These are phyloP conservation scores for Volucella bombylans DNA, from an alignment of 2,888 invertebrate genomes.

Conservation along the genomic window DNA sequence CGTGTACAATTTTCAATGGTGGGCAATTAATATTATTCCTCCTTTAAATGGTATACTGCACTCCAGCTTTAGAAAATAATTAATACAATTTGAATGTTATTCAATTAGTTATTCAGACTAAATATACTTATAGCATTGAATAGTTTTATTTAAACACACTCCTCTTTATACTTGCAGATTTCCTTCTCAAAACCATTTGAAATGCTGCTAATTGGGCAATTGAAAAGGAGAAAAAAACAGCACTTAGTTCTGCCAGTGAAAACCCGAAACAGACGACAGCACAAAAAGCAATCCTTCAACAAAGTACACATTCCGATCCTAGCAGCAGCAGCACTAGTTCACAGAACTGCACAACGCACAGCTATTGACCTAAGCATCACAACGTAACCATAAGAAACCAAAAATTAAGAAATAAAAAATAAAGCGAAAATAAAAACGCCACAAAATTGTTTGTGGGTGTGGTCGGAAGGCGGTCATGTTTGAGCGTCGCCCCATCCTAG, in stretches of 20 bases:
- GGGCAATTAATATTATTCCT: no score
- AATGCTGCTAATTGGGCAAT: constrained; percentile 72
- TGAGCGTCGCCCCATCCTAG: constrained; percentile 81
- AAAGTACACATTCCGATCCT: constrained; percentile 59
- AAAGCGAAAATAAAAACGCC: constrained; percentile 17
- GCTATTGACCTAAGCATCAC: constrained; percentile 1
- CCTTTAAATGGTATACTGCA: no score
- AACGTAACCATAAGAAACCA: constrained; percentile 18
- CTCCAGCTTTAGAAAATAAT: no score
- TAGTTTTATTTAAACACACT: not conserved
- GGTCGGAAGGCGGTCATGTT: constrained; percentile 78
- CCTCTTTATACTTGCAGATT: constrained; percentile 45
- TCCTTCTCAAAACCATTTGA: constrained; percentile 56
- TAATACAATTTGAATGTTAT: no score
- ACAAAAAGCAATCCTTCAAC: constrained; percentile 32
- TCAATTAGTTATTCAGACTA: no score
- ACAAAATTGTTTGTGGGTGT: constrained; percentile 56
- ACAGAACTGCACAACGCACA: constrained; percentile 33
- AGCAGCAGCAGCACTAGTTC: constrained; percentile 29
- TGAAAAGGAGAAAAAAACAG: constrained; percentile 71
- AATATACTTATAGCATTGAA: not conserved
- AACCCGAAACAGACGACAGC: constrained; percentile 59
- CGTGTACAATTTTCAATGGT: no score
- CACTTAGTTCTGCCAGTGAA: constrained; percentile 57
- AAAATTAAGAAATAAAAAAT: no score